A percentile compares a stretch with the other conserved stretches of the same genome.
phyloP scores from a whole-genome alignment of 2,888 invertebrate genomes.

The Ichneumoninae sp. region DNA sequence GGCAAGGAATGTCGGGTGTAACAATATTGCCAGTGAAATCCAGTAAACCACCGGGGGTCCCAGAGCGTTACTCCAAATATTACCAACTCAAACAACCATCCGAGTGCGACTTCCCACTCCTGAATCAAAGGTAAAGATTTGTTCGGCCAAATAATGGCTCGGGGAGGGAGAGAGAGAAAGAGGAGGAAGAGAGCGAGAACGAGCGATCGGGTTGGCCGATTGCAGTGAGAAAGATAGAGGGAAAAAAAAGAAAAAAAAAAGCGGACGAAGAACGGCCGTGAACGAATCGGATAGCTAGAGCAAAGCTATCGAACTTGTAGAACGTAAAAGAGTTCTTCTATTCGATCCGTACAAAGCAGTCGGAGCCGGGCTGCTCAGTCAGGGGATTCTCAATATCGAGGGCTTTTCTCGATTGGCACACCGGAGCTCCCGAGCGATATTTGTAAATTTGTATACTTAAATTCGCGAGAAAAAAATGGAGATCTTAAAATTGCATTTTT shows the following conservation, averaged over 20 bases:
- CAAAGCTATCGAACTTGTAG: constrained; percentile 63
- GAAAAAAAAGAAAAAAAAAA: constrained; percentile 41
- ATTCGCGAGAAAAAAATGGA: background rate
- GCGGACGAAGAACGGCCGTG: constrained; percentile 48
- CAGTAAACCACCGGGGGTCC: constrained; percentile 76
- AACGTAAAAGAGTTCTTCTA: constrained; percentile 56
- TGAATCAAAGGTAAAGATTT: constrained; percentile 81
- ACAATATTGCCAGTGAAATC: constrained; percentile 80
- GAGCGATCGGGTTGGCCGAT: constrained; percentile 42
- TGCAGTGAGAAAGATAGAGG: constrained; percentile 33
- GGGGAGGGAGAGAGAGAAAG: constrained; percentile 68
- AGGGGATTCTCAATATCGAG: constrained; percentile 35
- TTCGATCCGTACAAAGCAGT: constrained; percentile 39
- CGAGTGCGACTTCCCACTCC: constrained; percentile 73
- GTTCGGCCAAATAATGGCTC: constrained; percentile 80
- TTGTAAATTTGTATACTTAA: background rate
- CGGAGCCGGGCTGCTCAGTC: constrained; percentile 1
- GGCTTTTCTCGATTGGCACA: constrained; percentile 13
- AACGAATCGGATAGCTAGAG: constrained; percentile 64
- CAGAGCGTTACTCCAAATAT: constrained; percentile 80
- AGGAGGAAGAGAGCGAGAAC: constrained; percentile 49
- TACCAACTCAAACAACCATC: constrained; percentile 80
- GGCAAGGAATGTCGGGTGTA: constrained; percentile 73
- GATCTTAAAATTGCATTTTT: background rate
- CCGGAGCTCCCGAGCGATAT: background rate